Conservation (phyloP, 2,888 invertebrate species). For the Patella ulyssiponensis region DNA sequence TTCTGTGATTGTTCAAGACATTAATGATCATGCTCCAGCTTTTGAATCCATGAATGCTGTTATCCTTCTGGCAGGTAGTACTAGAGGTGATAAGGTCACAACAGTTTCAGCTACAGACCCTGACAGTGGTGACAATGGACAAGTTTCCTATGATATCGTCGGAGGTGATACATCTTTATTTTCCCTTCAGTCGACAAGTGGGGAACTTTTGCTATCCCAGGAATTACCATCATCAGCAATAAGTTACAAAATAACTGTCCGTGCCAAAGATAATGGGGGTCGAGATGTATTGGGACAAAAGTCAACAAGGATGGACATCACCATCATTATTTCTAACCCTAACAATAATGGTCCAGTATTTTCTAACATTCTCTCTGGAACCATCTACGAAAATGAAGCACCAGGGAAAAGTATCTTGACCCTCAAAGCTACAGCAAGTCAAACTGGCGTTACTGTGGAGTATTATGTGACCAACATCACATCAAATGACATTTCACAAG, state of each 20-base stretch:
- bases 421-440: slow-evolving; percentile 74
- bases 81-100: slow-evolving; percentile 79
- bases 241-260: slow-evolving; percentile 19
- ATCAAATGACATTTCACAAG: slow-evolving; percentile 71
- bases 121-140: slow-evolving; percentile 92
- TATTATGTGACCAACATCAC: slow-evolving; percentile 86
- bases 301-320: slow-evolving; percentile 41
- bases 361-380: slow-evolving; percentile 77
- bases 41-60: slow-evolving; percentile 86
- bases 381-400: slow-evolving; percentile 90
- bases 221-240: slow-evolving; percentile 15
- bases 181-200: slow-evolving; percentile 30
- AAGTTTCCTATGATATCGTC: slow-evolving; percentile 79
- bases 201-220: slow-evolving; percentile 30
- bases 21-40: slow-evolving; percentile 92
- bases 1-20: slow-evolving; percentile 87
- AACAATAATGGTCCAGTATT: slow-evolving; percentile 49
- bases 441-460: slow-evolving; percentile 77
- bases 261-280: slow-evolving; percentile 14
- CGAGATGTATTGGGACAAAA: slow-evolving; percentile 31
- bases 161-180: slow-evolving; percentile 29
- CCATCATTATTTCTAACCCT: slow-evolving; percentile 36
- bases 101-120: slow-evolving; percentile 87
- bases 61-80: slow-evolving; percentile 75
- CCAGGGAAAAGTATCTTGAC: slow-evolving; percentile 88